phyloP scores from a whole-genome alignment of 92 coral and sea anemone genomes.

The Zoanthus sansibaricus region DNA sequence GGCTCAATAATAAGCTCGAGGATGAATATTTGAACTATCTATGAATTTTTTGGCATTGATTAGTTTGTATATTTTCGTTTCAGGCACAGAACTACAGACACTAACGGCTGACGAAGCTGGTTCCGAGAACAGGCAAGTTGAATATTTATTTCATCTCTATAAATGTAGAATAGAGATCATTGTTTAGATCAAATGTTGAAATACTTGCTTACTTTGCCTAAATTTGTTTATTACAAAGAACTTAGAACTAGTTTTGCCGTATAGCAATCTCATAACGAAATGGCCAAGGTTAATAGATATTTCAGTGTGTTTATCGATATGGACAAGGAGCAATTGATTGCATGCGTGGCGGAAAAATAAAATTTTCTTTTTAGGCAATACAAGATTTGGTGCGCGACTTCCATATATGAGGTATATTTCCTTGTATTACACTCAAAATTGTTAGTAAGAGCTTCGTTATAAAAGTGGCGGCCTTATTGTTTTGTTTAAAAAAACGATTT shows the following conservation, averaged over 20 bases:
- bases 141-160: background rate
- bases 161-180: background rate
- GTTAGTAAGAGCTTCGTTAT: background rate
- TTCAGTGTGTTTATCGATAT: background rate
- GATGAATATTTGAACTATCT: background rate
- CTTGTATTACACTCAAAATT: background rate
- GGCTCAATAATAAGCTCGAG: background rate
- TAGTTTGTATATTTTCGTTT: background rate
- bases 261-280: slow-evolving; percentile 7
- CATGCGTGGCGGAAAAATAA: slow-evolving; percentile 19
- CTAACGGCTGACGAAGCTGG: slow-evolving; percentile 34
- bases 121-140: slow-evolving; percentile 25
- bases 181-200: slow-evolving; percentile 16
- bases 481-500: background rate
- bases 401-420: background rate
- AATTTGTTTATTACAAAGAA: background rate
- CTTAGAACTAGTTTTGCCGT: background rate
- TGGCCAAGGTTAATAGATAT: background rate
- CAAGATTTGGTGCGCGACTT: background rate
- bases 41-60: background rate
- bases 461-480: background rate
- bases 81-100: slow-evolving; percentile 36
- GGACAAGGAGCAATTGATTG: background rate
- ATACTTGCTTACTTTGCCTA: background rate
- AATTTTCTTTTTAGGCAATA: background rate